Base-by-base conservation (phyloP, 2,113 vertebrate species). In the zebrafish (Danio rerio) region DNA sequence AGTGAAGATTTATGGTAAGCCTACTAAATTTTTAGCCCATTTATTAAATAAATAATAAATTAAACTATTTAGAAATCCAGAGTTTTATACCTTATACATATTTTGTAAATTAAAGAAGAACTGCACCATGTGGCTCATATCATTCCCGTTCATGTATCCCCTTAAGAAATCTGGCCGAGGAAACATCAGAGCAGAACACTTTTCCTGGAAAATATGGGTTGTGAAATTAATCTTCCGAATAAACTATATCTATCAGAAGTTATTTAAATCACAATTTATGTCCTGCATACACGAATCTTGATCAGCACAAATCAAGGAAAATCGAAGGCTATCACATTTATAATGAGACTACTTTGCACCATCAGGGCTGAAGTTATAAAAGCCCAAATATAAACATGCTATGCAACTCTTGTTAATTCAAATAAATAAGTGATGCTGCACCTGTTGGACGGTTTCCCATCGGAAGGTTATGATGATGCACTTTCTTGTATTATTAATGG, bases 401-500 rank as follows among this genome's bases (percentile, higher is more conserved):
- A 68, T 11, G 16, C 16, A 56, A 18, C 6, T 50, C 9, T 1
- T 53, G 16, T 42, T 12, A 43, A 43, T 43, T 18, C 42, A 56
- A 56, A 18, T 18, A 47, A 68, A 5, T 2, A 42, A 2, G 63
- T 43, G 72, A 45, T 75, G 40, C 72, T 59, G 42, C 72, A 45
- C 55, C 53, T 75, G n/a, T 59, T 47, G 16, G 42, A 10, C 13
- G 4, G 15, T 74, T 58, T 47, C n/a, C 16, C 18, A 20, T 69
- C 12, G 65, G 65, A 20, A 45, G 43, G n/a, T 69, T 18, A 45
- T 69, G 43, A 7, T 68, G 16, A 49, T 69, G 40, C 73, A 47
- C 20, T 59, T 59, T 74, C 40, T 74, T 55, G 11, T 75, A 75
- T 75, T 20, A 75, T 47, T 47, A 42, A 75, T 59, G 73, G 12